phyloP scores from a whole-genome alignment of 2,888 invertebrate species.

The Dromius quadrimaculatus region DNA sequence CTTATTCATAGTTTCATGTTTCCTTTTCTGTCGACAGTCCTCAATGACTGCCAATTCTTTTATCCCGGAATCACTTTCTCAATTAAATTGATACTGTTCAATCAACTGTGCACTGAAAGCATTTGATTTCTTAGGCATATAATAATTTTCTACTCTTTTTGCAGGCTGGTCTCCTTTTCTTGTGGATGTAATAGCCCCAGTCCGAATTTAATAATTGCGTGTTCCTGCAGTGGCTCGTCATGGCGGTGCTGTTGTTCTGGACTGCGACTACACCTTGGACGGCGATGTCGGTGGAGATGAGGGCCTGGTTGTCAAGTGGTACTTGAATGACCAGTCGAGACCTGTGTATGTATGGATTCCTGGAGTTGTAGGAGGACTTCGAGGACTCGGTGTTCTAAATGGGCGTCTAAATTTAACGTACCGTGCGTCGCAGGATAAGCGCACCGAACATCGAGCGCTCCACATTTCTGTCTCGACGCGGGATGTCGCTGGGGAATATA shows the following conservation, averaged over 20 bases:
- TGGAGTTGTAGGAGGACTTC: slow-evolving; percentile 64
- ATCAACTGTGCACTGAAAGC: too few relatives aligned
- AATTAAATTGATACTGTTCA: too few relatives aligned
- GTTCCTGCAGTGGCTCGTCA: slow-evolving; percentile 64
- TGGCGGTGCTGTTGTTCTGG: slow-evolving; percentile 69
- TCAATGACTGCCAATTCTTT: too few relatives aligned
- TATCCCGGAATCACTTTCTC: too few relatives aligned
- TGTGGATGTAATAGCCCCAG: slow-evolving; percentile 54
- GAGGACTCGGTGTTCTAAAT: slow-evolving; percentile 63
- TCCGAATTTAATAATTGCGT: slow-evolving; percentile 64
- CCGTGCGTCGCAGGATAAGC: slow-evolving; percentile 66
- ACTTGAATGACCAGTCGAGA: slow-evolving; percentile 65
- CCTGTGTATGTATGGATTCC: slow-evolving; percentile 75
- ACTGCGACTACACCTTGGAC: slow-evolving; percentile 71
- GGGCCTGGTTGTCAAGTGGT: slow-evolving; percentile 73
- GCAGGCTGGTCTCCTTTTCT: slow-evolving; percentile 6
- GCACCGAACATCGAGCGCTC: slow-evolving; percentile 73
- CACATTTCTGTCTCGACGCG: slow-evolving; percentile 76
- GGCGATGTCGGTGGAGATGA: slow-evolving; percentile 60
- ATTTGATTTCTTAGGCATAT: too few relatives aligned
- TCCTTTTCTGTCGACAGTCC: too few relatives aligned
- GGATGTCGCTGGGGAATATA: slow-evolving; percentile 77
- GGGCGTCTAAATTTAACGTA: slow-evolving; percentile 65
- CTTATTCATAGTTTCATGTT: too few relatives aligned
- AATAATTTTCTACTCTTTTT: too few relatives aligned